phyloP scores from a whole-genome alignment of 1,140 invertebrate genomes.

The Achatina immaculata region DNA sequence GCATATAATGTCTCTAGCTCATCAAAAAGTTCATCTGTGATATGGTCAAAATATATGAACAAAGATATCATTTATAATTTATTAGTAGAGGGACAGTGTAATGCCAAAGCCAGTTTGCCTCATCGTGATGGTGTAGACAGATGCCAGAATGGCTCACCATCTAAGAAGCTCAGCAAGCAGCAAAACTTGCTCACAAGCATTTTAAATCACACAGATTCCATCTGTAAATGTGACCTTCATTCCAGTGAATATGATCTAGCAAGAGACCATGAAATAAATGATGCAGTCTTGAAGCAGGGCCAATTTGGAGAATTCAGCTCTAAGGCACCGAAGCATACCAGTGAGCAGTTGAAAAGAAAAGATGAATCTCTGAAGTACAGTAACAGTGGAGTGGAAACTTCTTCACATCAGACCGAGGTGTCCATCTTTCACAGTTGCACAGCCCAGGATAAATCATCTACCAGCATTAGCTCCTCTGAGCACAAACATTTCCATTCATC shows the following conservation, averaged over 20 bases:
- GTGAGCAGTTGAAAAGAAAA: background rate
- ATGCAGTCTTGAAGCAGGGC: background rate
- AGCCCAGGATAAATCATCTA: background rate
- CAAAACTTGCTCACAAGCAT: conserved; percentile 15
- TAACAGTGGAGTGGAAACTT: background rate
- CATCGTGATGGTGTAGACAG: conserved; percentile 44
- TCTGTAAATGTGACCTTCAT: conserved; percentile 29
- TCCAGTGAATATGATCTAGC: conserved; percentile 1
- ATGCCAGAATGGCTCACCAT: background rate
- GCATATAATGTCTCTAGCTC: conserved; percentile 43
- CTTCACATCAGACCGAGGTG: background rate
- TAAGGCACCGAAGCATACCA: background rate
- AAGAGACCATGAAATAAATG: background rate
- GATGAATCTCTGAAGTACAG: background rate
- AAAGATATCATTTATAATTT: conserved; percentile 34
- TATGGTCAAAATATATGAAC: conserved; percentile 4
- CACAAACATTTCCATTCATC: no score
- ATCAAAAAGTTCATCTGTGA: conserved; percentile 40
- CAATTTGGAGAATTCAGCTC: background rate
- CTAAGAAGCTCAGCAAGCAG: background rate
- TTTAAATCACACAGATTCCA: conserved; percentile 12
- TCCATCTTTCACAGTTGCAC: background rate
- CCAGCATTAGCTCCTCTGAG: no score
- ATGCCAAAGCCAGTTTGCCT: conserved; percentile 40
- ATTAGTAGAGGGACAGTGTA: conserved; percentile 41